Percentiles rank a stretch among this genome's conserved stretches.
Evolutionary conservation across 2,113 vertebrate genomes (phyloP).

Genomic region (Nannobrachium achirus): DNA sequence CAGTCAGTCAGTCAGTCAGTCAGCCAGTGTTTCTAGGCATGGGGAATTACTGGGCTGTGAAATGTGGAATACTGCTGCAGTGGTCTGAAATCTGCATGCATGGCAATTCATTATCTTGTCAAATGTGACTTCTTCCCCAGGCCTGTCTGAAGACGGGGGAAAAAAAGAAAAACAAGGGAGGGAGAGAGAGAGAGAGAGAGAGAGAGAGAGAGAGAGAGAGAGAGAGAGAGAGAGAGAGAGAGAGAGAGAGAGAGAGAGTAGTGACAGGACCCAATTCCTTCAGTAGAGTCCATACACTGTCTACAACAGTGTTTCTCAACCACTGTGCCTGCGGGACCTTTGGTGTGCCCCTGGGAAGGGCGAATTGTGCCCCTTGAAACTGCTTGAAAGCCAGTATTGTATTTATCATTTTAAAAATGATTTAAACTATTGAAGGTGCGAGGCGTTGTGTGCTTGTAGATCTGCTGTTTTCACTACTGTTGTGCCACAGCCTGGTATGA

Average conservation of each 20-base stretch:
- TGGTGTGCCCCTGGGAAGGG: no score
- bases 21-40: neutral
- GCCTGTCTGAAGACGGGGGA: conserved; percentile 52
- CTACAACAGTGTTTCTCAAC: no score
- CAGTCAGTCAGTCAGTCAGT: no score
- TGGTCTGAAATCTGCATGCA: conserved; percentile 57
- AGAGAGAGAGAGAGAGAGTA: neutral
- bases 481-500: no score
- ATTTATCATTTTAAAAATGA: no score
- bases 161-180: conserved; percentile 14
- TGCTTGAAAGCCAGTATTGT: no score
- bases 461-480: no score
- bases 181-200: neutral
- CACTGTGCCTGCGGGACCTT: no score
- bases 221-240: conserved; percentile 6
- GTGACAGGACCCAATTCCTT: conserved; percentile 15
- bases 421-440: no score
- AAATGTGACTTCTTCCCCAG: conserved; percentile 63
- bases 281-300: neutral
- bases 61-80: conserved; percentile 77
- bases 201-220: conserved; percentile 5
- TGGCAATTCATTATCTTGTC: conserved; percentile 81
- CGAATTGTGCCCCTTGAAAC: no score
- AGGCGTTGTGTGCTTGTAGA: no score
- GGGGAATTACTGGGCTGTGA: conserved; percentile 75